A percentile compares a stretch with the other conserved stretches of the same genome.
These are phyloP conservation scores for Burhinus bistriatus DNA, from an alignment of 2,113 vertebrate species.

Conservation along the genomic window DNA sequence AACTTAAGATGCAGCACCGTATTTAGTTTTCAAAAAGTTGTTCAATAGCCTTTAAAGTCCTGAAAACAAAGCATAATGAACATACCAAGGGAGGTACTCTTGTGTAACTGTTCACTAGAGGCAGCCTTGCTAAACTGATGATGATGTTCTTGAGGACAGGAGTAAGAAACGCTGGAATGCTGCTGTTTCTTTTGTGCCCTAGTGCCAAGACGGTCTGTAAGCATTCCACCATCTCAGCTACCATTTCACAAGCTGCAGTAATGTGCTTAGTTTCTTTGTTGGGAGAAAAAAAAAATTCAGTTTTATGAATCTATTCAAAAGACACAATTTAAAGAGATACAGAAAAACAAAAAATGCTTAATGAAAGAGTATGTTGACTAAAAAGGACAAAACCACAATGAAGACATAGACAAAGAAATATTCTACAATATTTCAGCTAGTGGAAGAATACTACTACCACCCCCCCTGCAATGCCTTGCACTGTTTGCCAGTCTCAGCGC, in stretches of 20 bases:
- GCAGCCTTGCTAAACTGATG: slow-evolving; percentile 91
- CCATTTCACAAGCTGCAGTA: slow-evolving; percentile 83
- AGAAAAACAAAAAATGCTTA: not conserved
- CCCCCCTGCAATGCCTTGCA: not conserved
- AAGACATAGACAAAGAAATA: not conserved
- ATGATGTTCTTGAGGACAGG: slow-evolving; percentile 86
- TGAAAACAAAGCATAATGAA: not conserved
- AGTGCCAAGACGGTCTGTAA: slow-evolving; percentile 83
- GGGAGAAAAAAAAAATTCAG: not conserved
- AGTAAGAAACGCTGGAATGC: slow-evolving; percentile 87
- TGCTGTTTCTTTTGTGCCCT: slow-evolving; percentile 83
- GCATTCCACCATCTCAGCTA: slow-evolving; percentile 92
- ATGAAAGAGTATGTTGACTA: not conserved
- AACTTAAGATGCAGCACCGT: not conserved
- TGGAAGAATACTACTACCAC: not conserved
- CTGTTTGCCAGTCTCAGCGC: not conserved
- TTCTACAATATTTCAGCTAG: not conserved
- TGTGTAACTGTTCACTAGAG: slow-evolving; percentile 95
- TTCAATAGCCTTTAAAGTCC: not conserved
- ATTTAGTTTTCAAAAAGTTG: not conserved
- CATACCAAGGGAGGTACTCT: slow-evolving; percentile 92
- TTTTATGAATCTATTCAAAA: not conserved
- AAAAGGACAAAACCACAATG: not conserved
- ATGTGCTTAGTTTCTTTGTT: slow-evolving; percentile 73
- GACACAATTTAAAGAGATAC: not conserved